Evolutionary conservation across 2,797 vertebrate genomes (phyloP), one percentile per base, ranked within the genome.

Genomic region (Hoplostethus mediterraneus): DNA sequence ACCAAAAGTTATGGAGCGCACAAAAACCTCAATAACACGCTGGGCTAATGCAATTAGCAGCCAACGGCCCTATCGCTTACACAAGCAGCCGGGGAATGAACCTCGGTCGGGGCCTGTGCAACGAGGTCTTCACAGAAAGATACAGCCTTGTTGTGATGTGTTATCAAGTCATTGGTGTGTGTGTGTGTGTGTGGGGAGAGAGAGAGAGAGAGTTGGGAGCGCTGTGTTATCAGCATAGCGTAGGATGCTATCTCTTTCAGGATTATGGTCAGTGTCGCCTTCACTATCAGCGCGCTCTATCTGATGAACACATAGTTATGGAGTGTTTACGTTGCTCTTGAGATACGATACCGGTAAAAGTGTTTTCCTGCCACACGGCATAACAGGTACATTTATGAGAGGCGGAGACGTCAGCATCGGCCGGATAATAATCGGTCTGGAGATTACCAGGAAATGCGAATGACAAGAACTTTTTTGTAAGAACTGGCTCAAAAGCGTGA

Each of bases 11-110:
- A 87, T 79, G 78, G 80, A 84, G 67, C 74, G 21, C 21, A 21
- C 21, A 21, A 71, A 90, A 84, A 90, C 87, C 89, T 90, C 79
- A 91, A 90, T 87, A 86, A 88, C 90, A 92, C 62, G 84, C 89
- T 85, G 89, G 82, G 91, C 85, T 81, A 88, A 91, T 90, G 87
- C 88, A 92, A 93, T 93, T 92, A 94, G 89, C 61, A 79, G 68
- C 76, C 73, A 91, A 87, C 86, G 79, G 75, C 64, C 80, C 75
- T 85, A 91, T 91, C 84, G 91, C 72, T 93, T 88, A 90, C 78
- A 86, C 38, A 77, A 75, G 73, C 75, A 64, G 71, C 36, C 55
- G 70, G 75, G 80, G 58, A 81, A 69, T 4, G 57, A 74, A 52
- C 21, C 14, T 74, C 40, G 21, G 21, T 60, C 61, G 2, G 3